Base-by-base conservation (phyloP, 35 echinoderm and acorn worm genomes). In the Lytechinus variegatus region DNA sequence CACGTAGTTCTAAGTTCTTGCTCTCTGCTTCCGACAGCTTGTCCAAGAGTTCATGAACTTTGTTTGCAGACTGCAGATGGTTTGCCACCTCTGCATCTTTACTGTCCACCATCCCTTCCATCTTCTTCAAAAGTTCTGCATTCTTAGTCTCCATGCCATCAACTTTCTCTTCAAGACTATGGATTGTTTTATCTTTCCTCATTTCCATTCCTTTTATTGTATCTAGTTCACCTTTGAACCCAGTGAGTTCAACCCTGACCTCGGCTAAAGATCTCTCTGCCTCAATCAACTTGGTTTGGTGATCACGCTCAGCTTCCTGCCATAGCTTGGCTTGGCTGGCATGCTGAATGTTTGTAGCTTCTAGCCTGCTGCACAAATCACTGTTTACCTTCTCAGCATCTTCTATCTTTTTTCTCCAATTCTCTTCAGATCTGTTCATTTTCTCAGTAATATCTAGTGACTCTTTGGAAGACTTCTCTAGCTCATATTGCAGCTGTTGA, bases 1-100 rank as follows among this genome's bases (percentile, higher is more conserved):
- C 96, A 86, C 95, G 92, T 27, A 97, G 87, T 28, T 95, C 79
- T 55, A 96, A 19, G 88, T 97, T 97, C 89, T 94, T 71, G 29
- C 86, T 95, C 95, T 97, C 97, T 10, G 94, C 95, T 94, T 95
- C 97, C 54, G 92, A 90, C 5, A 97, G 54, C 54, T 93, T 96
- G 27, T 91, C 86, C 27, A 97, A 56, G 61, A 97, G 95, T 94
- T 97, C 97, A 91, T 97, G 97, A 4, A 96, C 97, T 86, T 96
- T 97, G 56, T 95, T 95, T n/a, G 97, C 97, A 9, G 97, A 97
- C 86, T 97, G 96, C 94, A 96, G 96, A 94, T 97, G 97, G 55
- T 94, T 96, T 33, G 97, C 87, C 16, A 95, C 97, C 92, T 94
- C 96, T 10, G 54, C 92, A 89, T 97, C 96, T 86, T 97, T 97